Evolutionary conservation across 2,888 invertebrate genomes (phyloP).

Genomic region (Allacma fusca): DNA sequence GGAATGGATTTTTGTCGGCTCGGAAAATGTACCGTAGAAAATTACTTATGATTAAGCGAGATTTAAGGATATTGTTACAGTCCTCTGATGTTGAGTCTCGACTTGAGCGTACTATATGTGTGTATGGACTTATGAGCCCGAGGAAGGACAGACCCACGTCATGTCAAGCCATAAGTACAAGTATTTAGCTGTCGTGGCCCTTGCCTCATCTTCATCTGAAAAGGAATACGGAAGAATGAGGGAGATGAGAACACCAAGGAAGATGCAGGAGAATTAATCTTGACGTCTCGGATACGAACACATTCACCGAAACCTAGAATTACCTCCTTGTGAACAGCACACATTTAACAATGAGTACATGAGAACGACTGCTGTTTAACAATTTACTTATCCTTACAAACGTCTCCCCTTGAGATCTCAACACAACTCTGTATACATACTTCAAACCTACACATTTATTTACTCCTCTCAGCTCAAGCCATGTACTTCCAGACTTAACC

Average conservation of each 20-base stretch:
- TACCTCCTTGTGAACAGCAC: slow-evolving; percentile 6
- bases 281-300: slow-evolving; percentile 35
- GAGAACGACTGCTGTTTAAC: slow-evolving; percentile 32
- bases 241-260: slow-evolving; percentile 44
- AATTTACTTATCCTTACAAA: slow-evolving; percentile 34
- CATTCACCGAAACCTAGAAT: slow-evolving; percentile 17
- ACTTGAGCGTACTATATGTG: neutral
- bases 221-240: slow-evolving; percentile 25
- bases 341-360: slow-evolving; percentile 26
- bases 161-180: slow-evolving; percentile 36
- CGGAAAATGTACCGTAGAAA: neutral
- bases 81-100: neutral
- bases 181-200: slow-evolving; percentile 24
- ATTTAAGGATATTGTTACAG: slow-evolving; percentile 3
- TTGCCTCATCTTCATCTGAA: slow-evolving; percentile 22
- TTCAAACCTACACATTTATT: too few relatives aligned
- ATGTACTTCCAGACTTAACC: too few relatives aligned
- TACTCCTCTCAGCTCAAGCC: too few relatives aligned
- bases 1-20: neutral
- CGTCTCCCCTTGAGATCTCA: slow-evolving; percentile 9
- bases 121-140: slow-evolving; percentile 22
- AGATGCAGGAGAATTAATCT: slow-evolving; percentile 45
- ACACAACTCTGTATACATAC: neutral
- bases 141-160: slow-evolving; percentile 34
- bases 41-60: slow-evolving; percentile 22